Evolutionary conservation across 2,888 invertebrate species (phyloP).

Genomic region (Meteorus colon): DNA sequence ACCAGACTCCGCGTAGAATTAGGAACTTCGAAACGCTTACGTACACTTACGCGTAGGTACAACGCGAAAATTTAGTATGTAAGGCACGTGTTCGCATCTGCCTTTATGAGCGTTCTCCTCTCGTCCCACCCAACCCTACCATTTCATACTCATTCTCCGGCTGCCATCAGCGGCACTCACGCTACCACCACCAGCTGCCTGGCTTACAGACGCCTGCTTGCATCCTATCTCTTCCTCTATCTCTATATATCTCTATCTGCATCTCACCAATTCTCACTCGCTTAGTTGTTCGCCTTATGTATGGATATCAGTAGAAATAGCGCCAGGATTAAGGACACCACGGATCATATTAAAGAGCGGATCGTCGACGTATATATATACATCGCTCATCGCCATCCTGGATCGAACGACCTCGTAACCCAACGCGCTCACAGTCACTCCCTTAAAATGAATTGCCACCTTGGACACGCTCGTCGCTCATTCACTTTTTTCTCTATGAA

Average conservation of each 20-base stretch:
- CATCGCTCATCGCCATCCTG: conserved; percentile 35
- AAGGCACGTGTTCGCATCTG: conserved; percentile 71
- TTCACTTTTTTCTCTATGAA: conserved; percentile 6
- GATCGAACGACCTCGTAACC: conserved; percentile 47
- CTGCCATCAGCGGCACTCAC: conserved; percentile 55
- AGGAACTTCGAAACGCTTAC: conserved; percentile 48
- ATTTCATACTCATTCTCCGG: conserved; percentile 68
- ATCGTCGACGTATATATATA: conserved; percentile 50
- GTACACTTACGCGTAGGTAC: conserved; percentile 46
- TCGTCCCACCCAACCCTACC: conserved; percentile 61
- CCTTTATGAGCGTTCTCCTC: conserved; percentile 69
- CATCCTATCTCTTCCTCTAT: conserved; percentile 27
- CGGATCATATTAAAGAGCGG: conserved; percentile 66
- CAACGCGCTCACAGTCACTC: conserved; percentile 32
- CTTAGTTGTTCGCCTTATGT: conserved; percentile 23
- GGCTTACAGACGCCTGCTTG: conserved; percentile 33
- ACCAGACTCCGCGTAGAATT: conserved; percentile 49
- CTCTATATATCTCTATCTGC: background rate
- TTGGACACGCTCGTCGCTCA: conserved; percentile 17
- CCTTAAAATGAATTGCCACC: conserved; percentile 44
- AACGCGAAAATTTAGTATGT: conserved; percentile 64
- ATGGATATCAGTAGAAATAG: background rate
- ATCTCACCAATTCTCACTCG: conserved; percentile 10
- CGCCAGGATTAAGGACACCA: conserved; percentile 63
- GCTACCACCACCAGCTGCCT: conserved; percentile 45